Percentiles rank a stretch among this genome's conserved stretches.
These are phyloP conservation scores for Mya arenaria DNA, from an alignment of 1,140 invertebrate genomes.

Conservation along the genomic window DNA sequence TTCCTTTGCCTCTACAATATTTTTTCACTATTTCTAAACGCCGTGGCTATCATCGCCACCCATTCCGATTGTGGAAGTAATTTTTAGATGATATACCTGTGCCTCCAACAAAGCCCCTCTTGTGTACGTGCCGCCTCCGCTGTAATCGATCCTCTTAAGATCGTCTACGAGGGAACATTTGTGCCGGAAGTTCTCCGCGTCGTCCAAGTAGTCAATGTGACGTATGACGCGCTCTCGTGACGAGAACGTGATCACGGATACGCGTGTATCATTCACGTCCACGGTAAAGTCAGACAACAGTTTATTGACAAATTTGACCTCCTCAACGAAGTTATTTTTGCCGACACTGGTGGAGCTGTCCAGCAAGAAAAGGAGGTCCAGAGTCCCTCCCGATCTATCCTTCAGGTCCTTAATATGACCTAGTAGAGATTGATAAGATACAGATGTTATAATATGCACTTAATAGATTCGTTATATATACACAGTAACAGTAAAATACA, in stretches of 20 bases:
- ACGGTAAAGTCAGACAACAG: conserved; percentile 88
- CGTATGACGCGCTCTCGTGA: conserved; percentile 83
- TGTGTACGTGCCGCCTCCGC: conserved; percentile 87
- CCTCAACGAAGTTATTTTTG: conserved; percentile 86
- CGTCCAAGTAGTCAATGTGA: conserved; percentile 86
- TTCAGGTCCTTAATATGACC: conserved; percentile 81
- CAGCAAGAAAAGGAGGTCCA: conserved; percentile 87
- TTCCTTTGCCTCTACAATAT: not conserved
- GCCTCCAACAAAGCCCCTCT: conserved; percentile 86
- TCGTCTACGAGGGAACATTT: conserved; percentile 86
- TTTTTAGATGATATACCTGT: conserved; percentile 79
- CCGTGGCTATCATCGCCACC: not conserved
- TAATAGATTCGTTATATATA: not conserved
- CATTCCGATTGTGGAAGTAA: not conserved
- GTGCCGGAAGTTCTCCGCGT: conserved; percentile 80
- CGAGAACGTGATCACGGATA: conserved; percentile 87
- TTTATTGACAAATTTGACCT: conserved; percentile 88
- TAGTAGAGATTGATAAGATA: too few species aligned
- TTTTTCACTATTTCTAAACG: not conserved
- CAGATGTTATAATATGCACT: conserved; percentile 1
- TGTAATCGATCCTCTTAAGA: conserved; percentile 85
- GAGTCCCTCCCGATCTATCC: conserved; percentile 78
- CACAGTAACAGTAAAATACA: not conserved
- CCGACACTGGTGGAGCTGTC: conserved; percentile 88
- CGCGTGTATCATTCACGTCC: conserved; percentile 85